A percentile compares a stretch with the other conserved stretches of the same genome.
Conservation (phyloP, 2,888 invertebrate species). For the Pilophorus perplexus region DNA sequence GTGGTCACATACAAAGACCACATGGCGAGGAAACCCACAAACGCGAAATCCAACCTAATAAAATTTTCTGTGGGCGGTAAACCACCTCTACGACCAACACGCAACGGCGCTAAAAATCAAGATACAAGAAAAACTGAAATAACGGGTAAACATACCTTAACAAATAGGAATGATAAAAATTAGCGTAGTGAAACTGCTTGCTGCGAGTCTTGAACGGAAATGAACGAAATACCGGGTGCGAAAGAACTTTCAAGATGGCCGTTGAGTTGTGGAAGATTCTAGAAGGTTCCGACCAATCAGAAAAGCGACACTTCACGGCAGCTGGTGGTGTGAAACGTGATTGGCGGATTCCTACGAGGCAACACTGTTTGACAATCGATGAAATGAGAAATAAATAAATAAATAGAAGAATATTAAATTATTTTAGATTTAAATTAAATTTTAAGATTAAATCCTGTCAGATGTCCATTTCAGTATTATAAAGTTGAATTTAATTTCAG, state of each 20-base stretch:
- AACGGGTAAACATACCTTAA: background rate
- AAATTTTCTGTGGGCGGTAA: background rate
- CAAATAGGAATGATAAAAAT: background rate
- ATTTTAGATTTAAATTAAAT: no score
- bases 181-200: conserved; percentile 22
- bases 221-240: conserved; percentile 4
- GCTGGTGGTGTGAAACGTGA: no score
- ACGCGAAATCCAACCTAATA: background rate
- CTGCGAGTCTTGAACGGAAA: conserved; percentile 28
- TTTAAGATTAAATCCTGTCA: no score
- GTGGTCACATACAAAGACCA: background rate
- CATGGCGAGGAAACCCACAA: background rate
- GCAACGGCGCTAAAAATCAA: background rate
- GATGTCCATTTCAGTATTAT: no score
- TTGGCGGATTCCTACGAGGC: no score
- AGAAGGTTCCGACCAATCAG: conserved; percentile 32
- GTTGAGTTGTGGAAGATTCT: background rate
- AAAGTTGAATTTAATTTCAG: no score
- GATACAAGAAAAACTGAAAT: background rate
- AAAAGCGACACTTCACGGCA: no score
- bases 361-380: no score
- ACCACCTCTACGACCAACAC: background rate
- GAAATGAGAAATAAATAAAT: no score
- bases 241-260: background rate
- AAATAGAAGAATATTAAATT: no score